Conservation (phyloP, 2,888 invertebrate species). For the Stegophylla sp. region DNA sequence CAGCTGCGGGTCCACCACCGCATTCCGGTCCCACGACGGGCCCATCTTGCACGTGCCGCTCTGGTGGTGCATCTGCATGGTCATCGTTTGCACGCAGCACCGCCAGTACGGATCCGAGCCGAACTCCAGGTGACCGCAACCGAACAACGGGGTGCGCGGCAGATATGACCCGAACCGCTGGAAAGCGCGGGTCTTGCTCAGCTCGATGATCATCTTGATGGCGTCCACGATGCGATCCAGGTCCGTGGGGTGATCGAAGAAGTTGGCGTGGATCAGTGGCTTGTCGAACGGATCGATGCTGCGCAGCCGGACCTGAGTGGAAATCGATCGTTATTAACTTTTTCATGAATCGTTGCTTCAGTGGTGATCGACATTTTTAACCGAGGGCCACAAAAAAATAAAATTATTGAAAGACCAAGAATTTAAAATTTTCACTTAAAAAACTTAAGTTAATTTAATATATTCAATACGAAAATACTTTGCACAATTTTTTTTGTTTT, state of each 20-base stretch:
- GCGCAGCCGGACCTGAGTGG: slow-evolving; percentile 60
- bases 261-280: slow-evolving; percentile 62
- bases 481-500: no score
- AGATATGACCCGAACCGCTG: slow-evolving; percentile 68
- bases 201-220: slow-evolving; percentile 67
- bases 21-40: slow-evolving; percentile 60
- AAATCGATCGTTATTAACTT: no score
- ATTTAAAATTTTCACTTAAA: no score
- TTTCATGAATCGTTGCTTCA: no score
- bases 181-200: slow-evolving; percentile 69
- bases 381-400: no score
- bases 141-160: slow-evolving; percentile 71
- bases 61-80: slow-evolving; percentile 77
- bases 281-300: slow-evolving; percentile 61
- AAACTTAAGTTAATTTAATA: no score
- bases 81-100: slow-evolving; percentile 75
- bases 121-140: slow-evolving; percentile 71
- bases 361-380: no score
- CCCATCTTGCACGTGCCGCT: slow-evolving; percentile 63
- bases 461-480: no score
- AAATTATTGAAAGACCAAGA: no score
- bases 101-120: slow-evolving; percentile 76
- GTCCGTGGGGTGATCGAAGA: slow-evolving; percentile 61
- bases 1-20: slow-evolving; percentile 63
- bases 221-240: slow-evolving; percentile 61